These are phyloP conservation scores for Rhingia campestris DNA, from an alignment of 2,888 invertebrate genomes.

Conservation along the genomic window DNA sequence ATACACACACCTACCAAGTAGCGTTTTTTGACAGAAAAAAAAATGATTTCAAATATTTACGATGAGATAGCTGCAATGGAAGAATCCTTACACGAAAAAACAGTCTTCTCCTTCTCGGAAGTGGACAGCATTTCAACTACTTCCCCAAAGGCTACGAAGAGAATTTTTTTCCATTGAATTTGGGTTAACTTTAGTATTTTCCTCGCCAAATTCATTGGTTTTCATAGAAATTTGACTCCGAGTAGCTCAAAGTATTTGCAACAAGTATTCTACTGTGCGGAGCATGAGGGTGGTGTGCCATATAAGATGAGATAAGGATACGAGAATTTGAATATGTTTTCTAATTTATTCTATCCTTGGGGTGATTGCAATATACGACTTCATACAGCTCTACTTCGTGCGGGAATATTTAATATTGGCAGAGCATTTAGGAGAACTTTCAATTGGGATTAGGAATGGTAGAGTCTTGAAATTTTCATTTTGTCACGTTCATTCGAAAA, in stretches of 20 bases:
- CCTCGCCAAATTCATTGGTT: slow-evolving; percentile 16
- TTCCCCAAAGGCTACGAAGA: slow-evolving; percentile 4
- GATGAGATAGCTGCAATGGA: neutral
- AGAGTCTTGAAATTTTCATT: slow-evolving; percentile 13
- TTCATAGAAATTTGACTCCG: slow-evolving; percentile 18
- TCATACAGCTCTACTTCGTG: slow-evolving; percentile 9
- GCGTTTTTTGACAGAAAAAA: neutral
- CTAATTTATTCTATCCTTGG: slow-evolving; percentile 46
- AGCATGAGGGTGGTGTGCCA: neutral
- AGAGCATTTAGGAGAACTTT: slow-evolving; percentile 8
- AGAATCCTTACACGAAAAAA: neutral
- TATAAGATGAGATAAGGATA: slow-evolving; percentile 6
- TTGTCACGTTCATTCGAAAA: neutral
- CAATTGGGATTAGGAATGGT: slow-evolving; percentile 11
- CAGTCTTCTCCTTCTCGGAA: neutral
- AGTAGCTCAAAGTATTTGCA: slow-evolving; percentile 19
- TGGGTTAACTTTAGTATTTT: slow-evolving; percentile 22
- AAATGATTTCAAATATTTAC: neutral
- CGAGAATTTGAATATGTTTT: slow-evolving; percentile 53
- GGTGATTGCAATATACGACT: slow-evolving; percentile 31
- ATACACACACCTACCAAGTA: too few relatives aligned
- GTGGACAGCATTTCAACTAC: slow-evolving; percentile 27
- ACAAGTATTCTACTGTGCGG: slow-evolving; percentile 30
- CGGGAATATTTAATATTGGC: slow-evolving; percentile 32
- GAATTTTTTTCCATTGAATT: slow-evolving; percentile 22